These are phyloP conservation scores for Artibeus jamaicensis DNA, from an alignment of 2,797 vertebrate genomes.

Conservation along the genomic window DNA sequence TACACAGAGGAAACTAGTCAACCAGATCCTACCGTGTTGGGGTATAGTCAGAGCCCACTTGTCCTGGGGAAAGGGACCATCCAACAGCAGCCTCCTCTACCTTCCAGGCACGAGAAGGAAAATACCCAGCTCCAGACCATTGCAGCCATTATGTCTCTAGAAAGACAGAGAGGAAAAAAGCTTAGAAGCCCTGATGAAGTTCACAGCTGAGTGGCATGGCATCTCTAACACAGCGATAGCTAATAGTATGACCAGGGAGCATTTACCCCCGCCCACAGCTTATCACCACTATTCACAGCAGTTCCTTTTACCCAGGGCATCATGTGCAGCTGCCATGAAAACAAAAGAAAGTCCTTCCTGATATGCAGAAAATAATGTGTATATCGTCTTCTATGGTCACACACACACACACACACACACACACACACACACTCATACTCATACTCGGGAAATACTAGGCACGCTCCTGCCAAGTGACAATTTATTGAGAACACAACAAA, in stretches of 20 bases:
- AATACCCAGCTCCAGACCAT: neutral
- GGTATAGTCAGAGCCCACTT: neutral
- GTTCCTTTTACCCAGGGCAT: neutral
- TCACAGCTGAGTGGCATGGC: neutral
- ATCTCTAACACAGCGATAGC: neutral
- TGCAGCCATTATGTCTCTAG: neutral
- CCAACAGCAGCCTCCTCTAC: neutral
- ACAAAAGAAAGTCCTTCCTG: neutral
- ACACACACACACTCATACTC: neutral
- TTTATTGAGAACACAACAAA: neutral
- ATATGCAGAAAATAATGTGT: neutral
- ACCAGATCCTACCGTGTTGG: neutral
- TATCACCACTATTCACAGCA: neutral
- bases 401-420: too few relatives aligned
- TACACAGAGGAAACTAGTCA: neutral
- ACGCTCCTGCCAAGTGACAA: neutral
- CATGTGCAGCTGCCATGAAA: neutral
- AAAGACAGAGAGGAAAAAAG: neutral
- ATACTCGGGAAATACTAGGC: neutral
- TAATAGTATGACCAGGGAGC: neutral
- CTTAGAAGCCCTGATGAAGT: neutral
- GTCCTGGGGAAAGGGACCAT: neutral
- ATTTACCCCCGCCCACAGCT: neutral
- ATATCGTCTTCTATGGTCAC: neutral
- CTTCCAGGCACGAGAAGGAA: neutral